phyloP scores from a whole-genome alignment of 2,888 invertebrate genomes.

The Cremastinae sp. region DNA sequence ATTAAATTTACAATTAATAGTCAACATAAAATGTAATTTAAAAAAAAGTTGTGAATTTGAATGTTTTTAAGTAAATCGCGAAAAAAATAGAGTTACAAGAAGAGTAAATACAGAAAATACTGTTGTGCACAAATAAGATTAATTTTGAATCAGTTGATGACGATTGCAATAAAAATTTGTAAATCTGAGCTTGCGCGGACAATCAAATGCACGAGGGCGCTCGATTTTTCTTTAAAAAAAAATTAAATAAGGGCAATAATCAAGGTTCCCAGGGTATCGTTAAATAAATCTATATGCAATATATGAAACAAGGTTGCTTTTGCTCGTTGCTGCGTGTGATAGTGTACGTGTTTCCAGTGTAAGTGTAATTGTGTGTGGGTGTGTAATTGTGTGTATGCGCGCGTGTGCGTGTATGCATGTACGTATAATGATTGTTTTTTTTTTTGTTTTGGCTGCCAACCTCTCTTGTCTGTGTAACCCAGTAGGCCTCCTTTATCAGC shows the following conservation, averaged over 20 bases:
- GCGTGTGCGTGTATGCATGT: conserved; percentile 43
- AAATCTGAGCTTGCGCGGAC: neutral
- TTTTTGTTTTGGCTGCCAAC: conserved; percentile 84
- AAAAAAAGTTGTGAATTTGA: too few relatives aligned
- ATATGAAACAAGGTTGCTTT: conserved; percentile 75
- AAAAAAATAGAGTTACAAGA: too few relatives aligned
- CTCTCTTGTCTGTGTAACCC: conserved; percentile 96
- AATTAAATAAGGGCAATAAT: conserved; percentile 35
- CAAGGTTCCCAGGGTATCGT: conserved; percentile 44
- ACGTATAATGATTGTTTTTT: conserved; percentile 53
- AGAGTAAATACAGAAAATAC: too few relatives aligned
- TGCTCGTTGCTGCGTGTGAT: conserved; percentile 57
- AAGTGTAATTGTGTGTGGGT: conserved; percentile 34
- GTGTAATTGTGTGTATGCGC: conserved; percentile 58
- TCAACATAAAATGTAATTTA: too few relatives aligned
- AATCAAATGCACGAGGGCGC: conserved; percentile 16
- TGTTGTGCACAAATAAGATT: too few relatives aligned
- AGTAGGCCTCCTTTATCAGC: conserved; percentile 96
- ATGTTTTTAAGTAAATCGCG: too few relatives aligned
- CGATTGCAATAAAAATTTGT: too few relatives aligned
- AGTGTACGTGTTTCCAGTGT: conserved; percentile 45
- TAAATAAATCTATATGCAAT: conserved; percentile 72
- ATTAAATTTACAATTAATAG: too few relatives aligned
- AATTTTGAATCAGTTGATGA: too few relatives aligned
- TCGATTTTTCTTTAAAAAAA: conserved; percentile 33